These are phyloP conservation scores for Oreochromis aureus DNA, from an alignment of 2,113 vertebrate species.

Conservation along the genomic window DNA sequence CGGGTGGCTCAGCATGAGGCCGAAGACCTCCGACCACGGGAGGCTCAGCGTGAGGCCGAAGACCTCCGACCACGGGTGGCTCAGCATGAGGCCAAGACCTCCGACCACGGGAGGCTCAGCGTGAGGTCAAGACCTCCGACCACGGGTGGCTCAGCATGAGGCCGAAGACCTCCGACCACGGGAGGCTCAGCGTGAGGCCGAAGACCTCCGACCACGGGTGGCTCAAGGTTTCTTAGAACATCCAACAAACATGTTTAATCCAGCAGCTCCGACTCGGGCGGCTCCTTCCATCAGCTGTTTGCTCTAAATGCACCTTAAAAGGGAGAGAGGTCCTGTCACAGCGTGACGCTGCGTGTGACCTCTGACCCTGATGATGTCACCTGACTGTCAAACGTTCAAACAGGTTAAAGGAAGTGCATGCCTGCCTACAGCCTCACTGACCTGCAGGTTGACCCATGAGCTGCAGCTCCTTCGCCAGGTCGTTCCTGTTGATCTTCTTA, in stretches of 20 bases:
- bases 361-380: neutral
- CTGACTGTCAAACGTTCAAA: neutral
- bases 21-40: too few species aligned
- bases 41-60: neutral
- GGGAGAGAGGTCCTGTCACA: neutral
- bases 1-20: too few species aligned
- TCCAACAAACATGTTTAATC: neutral
- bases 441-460: neutral
- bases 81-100: neutral
- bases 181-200: too few species aligned
- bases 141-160: accelerated
- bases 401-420: neutral
- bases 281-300: neutral
- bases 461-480: accelerated
- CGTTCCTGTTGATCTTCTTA: neutral
- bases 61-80: too few species aligned
- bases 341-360: neutral
- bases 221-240: accelerated
- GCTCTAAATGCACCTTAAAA: neutral
- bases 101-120: accelerated
- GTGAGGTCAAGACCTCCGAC: accelerated
- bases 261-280: accelerated
- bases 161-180: too few species aligned
- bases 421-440: neutral
- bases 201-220: too few species aligned